These are phyloP conservation scores for Fabriciana adippe DNA, from an alignment of 2,888 invertebrate genomes.

Conservation along the genomic window DNA sequence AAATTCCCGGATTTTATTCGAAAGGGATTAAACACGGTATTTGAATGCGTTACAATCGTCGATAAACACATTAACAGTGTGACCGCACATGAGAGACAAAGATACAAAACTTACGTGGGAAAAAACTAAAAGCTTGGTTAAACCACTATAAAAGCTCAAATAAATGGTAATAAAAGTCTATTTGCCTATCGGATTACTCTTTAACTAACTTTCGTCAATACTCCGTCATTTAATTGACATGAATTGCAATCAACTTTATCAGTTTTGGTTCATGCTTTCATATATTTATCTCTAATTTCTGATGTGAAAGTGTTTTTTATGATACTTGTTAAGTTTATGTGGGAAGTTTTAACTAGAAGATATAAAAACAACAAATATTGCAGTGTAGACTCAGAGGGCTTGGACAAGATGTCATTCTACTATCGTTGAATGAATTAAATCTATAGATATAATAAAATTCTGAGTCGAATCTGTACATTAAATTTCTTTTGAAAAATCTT, in stretches of 20 bases:
- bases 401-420: too few species aligned
- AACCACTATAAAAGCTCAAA: constrained; percentile 54
- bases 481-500: too few species aligned
- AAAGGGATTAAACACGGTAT: constrained; percentile 24
- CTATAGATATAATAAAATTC: too few species aligned
- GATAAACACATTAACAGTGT: constrained; percentile 36
- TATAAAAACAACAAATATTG: too few species aligned
- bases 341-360: too few species aligned
- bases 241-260: constrained; percentile 18
- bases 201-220: constrained; percentile 42
- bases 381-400: too few species aligned
- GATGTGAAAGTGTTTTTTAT: too few species aligned
- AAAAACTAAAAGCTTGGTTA: constrained; percentile 51
- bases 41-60: constrained; percentile 32
- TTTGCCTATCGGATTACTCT: constrained; percentile 52
- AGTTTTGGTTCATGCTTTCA: constrained; percentile 4
- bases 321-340: too few species aligned
- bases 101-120: constrained; percentile 58
- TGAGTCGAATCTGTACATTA: too few species aligned
- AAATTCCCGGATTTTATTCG: background rate
- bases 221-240: constrained; percentile 10
- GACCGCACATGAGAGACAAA: constrained; percentile 24
- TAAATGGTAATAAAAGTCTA: constrained; percentile 53
- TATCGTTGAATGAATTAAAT: too few species aligned
- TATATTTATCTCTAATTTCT: too few species aligned